Conservation (phyloP, 2,113 vertebrate species). For the Cochlearius cochlearius region DNA sequence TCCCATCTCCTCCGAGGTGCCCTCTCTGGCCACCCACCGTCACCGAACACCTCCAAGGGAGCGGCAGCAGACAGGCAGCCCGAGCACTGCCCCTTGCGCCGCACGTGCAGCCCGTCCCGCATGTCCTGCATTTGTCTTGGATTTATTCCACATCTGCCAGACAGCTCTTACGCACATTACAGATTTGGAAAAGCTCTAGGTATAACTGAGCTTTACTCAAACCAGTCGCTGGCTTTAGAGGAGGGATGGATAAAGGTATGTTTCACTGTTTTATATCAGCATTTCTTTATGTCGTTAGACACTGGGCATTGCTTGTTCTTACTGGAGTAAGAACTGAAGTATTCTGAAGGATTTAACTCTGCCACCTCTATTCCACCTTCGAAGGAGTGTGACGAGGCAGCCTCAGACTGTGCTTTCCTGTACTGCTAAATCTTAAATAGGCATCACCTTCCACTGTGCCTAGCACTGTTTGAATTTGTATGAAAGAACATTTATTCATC, state of each 20-base stretch:
- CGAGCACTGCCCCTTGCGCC: fast-evolving
- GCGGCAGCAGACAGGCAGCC: background rate
- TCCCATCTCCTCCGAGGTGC: fast-evolving
- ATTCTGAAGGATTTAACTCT: background rate
- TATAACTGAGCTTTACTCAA: background rate
- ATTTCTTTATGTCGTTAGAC: background rate
- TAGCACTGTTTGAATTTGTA: background rate
- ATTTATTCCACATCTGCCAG: slow-evolving; percentile 33
- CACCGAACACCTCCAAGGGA: background rate
- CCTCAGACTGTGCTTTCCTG: background rate
- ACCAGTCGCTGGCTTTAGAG: background rate
- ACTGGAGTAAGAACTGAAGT: background rate
- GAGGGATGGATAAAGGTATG: background rate
- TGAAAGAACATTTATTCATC: background rate
- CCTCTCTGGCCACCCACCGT: background rate
- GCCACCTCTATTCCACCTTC: background rate
- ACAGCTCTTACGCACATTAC: background rate
- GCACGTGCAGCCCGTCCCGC: background rate
- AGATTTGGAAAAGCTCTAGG: background rate
- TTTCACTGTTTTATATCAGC: background rate
- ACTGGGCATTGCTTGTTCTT: background rate
- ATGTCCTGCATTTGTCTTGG: slow-evolving; percentile 20
- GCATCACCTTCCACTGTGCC: background rate
- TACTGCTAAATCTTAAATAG: background rate
- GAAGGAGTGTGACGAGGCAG: background rate